These are phyloP conservation scores for Sula dactylatra DNA, from an alignment of 2,113 vertebrate species.

Conservation along the genomic window DNA sequence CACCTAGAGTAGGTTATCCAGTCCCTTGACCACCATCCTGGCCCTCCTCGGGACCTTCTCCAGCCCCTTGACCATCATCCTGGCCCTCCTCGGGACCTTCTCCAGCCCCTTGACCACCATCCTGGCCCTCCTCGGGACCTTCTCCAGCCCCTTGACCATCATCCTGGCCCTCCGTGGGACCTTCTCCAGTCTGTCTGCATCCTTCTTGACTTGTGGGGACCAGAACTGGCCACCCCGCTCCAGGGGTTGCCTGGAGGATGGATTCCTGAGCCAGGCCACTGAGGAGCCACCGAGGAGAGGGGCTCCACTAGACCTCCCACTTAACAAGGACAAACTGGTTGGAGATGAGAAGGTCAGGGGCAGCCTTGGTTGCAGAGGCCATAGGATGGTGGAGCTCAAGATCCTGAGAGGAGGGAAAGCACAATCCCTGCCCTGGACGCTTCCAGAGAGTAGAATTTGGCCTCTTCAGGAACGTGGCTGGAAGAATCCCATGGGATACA, in stretches of 20 bases:
- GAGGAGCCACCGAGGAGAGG: neutral
- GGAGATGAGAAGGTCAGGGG: neutral
- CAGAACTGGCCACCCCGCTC: neutral
- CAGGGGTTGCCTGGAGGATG: neutral
- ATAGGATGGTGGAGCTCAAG: neutral
- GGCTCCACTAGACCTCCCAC: fast-evolving
- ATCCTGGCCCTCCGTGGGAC: neutral
- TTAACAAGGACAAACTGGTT: neutral
- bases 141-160: neutral
- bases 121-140: neutral
- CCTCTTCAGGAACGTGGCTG: neutral
- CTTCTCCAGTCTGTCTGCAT: neutral
- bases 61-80: neutral
- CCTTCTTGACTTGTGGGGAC: neutral
- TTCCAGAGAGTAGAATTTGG: neutral
- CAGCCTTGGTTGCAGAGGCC: neutral
- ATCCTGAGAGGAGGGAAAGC: neutral
- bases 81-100: neutral
- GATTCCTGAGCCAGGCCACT: neutral
- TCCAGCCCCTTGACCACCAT: neutral
- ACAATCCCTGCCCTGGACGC: neutral
- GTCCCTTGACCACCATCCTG: neutral
- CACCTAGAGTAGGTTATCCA: neutral
- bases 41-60: neutral
- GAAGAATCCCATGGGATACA: neutral